A percentile compares a stretch with the other conserved stretches of the same genome.
These are phyloP conservation scores for Leptatherina wallacei DNA, from an alignment of 2,797 vertebrate genomes.

Conservation along the genomic window DNA sequence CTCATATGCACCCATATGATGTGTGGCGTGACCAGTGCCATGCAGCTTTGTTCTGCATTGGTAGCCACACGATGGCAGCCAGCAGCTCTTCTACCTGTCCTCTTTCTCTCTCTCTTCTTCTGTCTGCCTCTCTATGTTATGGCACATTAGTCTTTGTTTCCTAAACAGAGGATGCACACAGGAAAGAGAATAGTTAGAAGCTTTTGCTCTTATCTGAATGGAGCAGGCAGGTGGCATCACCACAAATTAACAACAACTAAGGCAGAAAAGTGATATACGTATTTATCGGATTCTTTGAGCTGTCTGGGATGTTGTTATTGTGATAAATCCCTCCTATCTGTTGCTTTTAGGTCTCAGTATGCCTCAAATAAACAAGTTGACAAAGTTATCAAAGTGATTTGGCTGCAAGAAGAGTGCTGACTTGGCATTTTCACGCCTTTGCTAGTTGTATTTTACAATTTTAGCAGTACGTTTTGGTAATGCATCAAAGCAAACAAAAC, in stretches of 20 bases:
- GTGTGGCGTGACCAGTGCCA: slow-evolving; percentile 47
- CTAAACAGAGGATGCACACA: slow-evolving; percentile 15
- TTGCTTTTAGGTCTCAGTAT: background rate
- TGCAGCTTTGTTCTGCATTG: slow-evolving; percentile 52
- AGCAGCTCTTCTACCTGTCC: slow-evolving; percentile 50
- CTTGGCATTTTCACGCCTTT: background rate
- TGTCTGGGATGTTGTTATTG: background rate
- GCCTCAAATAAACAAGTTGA: background rate
- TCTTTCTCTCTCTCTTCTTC: slow-evolving; percentile 11
- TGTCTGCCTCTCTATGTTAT: slow-evolving; percentile 27
- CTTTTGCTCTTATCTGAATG: slow-evolving; percentile 22
- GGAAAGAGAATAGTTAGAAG: slow-evolving; percentile 40
- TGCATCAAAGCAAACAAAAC: background rate
- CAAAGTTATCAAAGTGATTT: background rate
- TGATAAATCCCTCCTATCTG: background rate
- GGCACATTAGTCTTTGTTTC: slow-evolving; percentile 29
- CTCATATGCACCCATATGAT: slow-evolving; percentile 41
- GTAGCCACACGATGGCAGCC: slow-evolving; percentile 43
- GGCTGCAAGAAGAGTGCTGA: background rate
- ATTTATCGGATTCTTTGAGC: slow-evolving; percentile 2
- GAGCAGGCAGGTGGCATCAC: background rate
- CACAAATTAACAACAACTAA: background rate
- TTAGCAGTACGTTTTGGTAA: background rate
- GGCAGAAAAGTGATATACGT: background rate
- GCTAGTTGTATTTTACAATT: background rate